Evolutionary conservation across 1,140 invertebrate species (phyloP).

Genomic region (Portunus trituberculatus): DNA sequence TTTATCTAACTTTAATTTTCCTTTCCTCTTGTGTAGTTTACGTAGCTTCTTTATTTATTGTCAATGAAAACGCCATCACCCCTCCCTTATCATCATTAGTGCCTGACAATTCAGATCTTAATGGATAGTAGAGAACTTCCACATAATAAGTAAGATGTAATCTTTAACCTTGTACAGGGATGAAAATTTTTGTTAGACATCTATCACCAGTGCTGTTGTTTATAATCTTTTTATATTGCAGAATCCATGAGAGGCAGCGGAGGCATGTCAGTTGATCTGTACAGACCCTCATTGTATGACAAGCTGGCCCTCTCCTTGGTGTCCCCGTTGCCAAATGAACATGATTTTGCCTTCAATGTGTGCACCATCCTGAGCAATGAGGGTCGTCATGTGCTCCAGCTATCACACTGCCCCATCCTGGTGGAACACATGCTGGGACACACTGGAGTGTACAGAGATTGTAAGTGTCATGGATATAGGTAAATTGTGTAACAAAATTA

Average conservation of each 20-base stretch:
- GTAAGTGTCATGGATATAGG: constrained; percentile 82
- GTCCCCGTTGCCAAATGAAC: constrained; percentile 98
- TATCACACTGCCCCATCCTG: constrained; percentile 91
- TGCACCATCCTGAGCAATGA: constrained; percentile 97
- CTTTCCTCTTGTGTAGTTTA: background rate
- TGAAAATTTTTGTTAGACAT: too few relatives aligned
- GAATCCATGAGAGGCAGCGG: constrained; percentile 85
- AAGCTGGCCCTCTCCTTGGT: constrained; percentile 93
- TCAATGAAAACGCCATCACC: background rate
- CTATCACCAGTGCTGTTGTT: too few relatives aligned
- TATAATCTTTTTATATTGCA: constrained; percentile 80
- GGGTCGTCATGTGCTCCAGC: constrained; percentile 91
- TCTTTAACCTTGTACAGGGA: too few relatives aligned
- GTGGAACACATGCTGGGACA: constrained; percentile 94
- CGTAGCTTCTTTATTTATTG: constrained; percentile 39
- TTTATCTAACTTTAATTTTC: background rate
- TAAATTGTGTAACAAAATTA: too few relatives aligned
- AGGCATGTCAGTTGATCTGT: constrained; percentile 87
- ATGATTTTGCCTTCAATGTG: constrained; percentile 98
- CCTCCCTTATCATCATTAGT: too few relatives aligned
- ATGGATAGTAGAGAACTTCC: too few relatives aligned
- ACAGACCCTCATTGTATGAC: constrained; percentile 91
- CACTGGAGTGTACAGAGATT: constrained; percentile 93
- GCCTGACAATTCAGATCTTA: too few relatives aligned
- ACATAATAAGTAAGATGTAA: too few relatives aligned